Conservation (phyloP, 2,113 vertebrate species). For the Oreocharis arfaki region DNA sequence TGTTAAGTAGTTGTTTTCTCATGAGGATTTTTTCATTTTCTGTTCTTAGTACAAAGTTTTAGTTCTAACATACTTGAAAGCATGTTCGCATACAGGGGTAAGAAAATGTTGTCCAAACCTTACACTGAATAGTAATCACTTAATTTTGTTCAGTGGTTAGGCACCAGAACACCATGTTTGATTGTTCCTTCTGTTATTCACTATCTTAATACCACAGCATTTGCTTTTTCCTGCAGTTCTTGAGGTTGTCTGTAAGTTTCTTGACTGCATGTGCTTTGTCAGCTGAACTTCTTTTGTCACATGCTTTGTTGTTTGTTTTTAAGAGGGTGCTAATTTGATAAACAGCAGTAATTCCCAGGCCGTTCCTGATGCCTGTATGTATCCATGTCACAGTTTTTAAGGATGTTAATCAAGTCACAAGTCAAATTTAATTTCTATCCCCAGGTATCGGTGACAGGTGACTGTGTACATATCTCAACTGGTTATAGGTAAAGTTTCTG, state of each 20-base stretch:
- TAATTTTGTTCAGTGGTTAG: background rate
- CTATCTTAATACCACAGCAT: background rate
- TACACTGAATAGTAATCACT: background rate
- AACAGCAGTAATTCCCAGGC: background rate
- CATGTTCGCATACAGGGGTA: background rate
- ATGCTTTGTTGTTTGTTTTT: background rate
- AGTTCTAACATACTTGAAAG: background rate
- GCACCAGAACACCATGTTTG: background rate
- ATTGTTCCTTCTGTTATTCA: background rate
- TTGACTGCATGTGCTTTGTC: background rate
- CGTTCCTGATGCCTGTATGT: background rate
- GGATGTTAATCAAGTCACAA: background rate
- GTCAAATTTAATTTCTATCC: background rate
- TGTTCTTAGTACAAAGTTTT: background rate
- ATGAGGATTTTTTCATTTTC: background rate
- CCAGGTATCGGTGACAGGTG: background rate
- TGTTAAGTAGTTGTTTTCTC: background rate
- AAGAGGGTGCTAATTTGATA: background rate
- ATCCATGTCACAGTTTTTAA: background rate
- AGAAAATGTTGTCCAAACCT: background rate
- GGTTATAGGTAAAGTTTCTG: background rate
- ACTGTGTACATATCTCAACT: background rate
- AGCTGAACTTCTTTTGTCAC: background rate
- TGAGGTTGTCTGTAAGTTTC: background rate
- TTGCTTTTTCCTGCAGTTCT: background rate